Conservation (phyloP, 2,113 vertebrate species). For the Plectropomus leopardus region DNA sequence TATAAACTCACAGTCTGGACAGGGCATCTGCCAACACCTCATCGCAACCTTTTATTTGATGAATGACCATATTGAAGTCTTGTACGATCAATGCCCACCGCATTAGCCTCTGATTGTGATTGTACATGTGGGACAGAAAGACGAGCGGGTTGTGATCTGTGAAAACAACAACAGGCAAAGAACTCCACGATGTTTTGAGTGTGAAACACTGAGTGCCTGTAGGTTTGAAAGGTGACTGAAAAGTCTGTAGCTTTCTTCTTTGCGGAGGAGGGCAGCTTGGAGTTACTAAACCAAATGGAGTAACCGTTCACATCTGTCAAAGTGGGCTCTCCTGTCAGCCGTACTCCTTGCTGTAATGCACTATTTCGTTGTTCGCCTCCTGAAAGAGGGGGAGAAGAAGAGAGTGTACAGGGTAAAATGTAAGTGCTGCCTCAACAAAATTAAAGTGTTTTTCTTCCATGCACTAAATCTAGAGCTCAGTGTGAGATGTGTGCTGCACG, state of each 20-base stretch:
- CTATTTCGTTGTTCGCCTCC: slow-evolving; percentile 8
- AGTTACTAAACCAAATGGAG: slow-evolving; percentile 4
- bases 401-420: neutral
- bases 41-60: too few species aligned
- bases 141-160: too few species aligned
- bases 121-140: too few species aligned
- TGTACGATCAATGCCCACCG: too few species aligned
- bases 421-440: slow-evolving; percentile 11
- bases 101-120: too few species aligned
- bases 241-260: neutral
- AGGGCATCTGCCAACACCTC: too few species aligned
- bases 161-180: too few species aligned
- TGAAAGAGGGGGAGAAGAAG: neutral
- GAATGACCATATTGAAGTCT: too few species aligned
- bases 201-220: neutral
- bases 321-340: neutral
- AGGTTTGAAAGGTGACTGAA: neutral
- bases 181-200: neutral
- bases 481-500: too few species aligned
- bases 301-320: neutral
- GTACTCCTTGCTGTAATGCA: neutral
- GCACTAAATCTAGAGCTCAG: neutral
- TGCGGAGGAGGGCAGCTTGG: neutral
- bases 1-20: too few species aligned
- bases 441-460: neutral